These are phyloP conservation scores for Nasonovia ribisnigri DNA, from an alignment of 2,888 invertebrate species.

Conservation along the genomic window DNA sequence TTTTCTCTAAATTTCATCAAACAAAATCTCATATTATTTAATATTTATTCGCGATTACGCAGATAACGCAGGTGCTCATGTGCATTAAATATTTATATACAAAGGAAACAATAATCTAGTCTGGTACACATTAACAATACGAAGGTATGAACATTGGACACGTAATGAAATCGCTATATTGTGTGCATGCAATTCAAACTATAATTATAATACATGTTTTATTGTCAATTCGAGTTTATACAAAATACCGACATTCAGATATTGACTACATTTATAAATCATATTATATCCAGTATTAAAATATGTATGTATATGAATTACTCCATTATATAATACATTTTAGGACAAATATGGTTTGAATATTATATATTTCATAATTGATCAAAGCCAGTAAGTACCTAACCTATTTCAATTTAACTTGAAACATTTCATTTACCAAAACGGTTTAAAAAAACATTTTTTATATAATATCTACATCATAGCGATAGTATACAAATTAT, in stretches of 20 bases:
- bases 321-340: neutral
- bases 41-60: neutral
- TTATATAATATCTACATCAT: neutral
- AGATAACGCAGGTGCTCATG: neutral
- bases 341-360: neutral
- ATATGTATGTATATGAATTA: neutral
- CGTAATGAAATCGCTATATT: neutral
- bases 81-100: neutral
- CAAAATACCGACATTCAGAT: neutral
- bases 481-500: neutral
- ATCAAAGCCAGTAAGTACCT: neutral
- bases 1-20: neutral
- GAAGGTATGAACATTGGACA: neutral
- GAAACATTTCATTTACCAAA: neutral
- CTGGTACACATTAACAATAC: neutral
- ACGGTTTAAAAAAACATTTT: too few relatives aligned
- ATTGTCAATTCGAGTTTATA: neutral
- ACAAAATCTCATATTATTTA: neutral
- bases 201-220: slow-evolving; percentile 3
- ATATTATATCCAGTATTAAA: neutral
- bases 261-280: neutral
- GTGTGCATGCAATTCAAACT: neutral
- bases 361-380: neutral
- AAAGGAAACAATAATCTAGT: neutral
- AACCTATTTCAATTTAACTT: neutral